Evolutionary conservation across 2,113 vertebrate species (phyloP).

Genomic region (Oncorhynchus kisutch): DNA sequence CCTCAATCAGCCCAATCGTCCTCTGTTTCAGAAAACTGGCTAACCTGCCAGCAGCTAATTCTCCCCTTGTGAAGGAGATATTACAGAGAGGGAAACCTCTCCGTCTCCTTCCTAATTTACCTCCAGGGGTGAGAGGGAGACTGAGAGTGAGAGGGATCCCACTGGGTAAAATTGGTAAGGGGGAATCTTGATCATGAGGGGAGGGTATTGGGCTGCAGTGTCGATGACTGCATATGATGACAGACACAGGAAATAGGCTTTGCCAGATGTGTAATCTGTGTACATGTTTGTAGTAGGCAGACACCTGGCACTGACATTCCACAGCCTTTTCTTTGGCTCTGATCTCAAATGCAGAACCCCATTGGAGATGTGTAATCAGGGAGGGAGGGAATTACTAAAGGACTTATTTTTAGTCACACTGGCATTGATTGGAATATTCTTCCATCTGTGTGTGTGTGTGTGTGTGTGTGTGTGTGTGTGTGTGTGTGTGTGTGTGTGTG

Average conservation of each 20-base stretch:
- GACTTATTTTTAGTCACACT: too few relatives aligned
- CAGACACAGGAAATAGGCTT: too few relatives aligned
- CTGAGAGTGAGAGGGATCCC: slow-evolving; percentile 11
- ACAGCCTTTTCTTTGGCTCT: too few relatives aligned
- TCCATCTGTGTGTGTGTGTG: neutral
- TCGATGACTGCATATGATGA: slow-evolving; percentile 25
- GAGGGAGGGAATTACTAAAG: too few relatives aligned
- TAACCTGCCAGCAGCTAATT: slow-evolving; percentile 37
- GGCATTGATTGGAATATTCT: too few relatives aligned
- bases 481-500: too few relatives aligned
- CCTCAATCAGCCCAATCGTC: slow-evolving; percentile 34
- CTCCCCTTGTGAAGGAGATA: slow-evolving; percentile 53
- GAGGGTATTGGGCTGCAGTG: neutral
- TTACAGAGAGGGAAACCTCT: slow-evolving; percentile 41
- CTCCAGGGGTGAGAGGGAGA: neutral
- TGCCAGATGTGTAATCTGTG: slow-evolving; percentile 8
- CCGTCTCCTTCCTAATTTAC: neutral
- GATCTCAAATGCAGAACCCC: too few relatives aligned
- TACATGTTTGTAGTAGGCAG: neutral
- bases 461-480: too few relatives aligned
- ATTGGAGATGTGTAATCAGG: too few relatives aligned
- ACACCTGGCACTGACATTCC: too few relatives aligned
- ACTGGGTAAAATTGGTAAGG: too few relatives aligned
- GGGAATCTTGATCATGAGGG: too few relatives aligned
- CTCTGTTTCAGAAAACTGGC: slow-evolving; percentile 31